Evolutionary conservation across 2,113 vertebrate species (phyloP).

Genomic region (Casuarius casuarius): DNA sequence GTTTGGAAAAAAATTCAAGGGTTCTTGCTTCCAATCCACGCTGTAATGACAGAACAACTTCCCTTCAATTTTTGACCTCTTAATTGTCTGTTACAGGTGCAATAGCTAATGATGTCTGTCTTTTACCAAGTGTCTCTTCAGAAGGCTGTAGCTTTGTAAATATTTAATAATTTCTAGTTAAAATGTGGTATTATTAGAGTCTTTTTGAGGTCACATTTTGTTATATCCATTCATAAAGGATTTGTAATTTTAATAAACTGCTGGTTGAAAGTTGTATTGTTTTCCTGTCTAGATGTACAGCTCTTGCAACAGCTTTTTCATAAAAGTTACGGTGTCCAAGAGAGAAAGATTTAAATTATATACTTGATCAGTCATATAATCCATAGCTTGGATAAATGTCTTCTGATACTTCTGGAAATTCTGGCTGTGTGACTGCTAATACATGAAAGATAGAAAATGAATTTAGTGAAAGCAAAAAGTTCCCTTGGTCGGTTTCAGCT

Average conservation of each 20-base stretch:
- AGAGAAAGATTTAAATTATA: not conserved
- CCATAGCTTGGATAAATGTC: not conserved
- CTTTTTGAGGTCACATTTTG: not conserved
- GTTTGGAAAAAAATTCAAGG: not conserved
- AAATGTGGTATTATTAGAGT: not conserved
- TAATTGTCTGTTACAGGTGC: not conserved
- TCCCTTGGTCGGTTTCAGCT: not conserved
- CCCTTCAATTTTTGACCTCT: not conserved
- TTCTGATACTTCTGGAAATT: not conserved
- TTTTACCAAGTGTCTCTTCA: not conserved
- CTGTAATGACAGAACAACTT: not conserved
- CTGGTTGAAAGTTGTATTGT: not conserved
- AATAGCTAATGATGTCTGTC: not conserved
- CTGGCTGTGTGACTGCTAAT: not conserved
- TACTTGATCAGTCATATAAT: not conserved
- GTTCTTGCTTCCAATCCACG: not conserved
- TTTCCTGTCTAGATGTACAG: not conserved
- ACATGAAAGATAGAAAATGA: not conserved
- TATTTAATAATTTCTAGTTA: conserved; percentile 23
- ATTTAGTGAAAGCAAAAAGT: not conserved
- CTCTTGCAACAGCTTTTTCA: not conserved
- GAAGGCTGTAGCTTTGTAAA: conserved; percentile 25
- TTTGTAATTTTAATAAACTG: not conserved
- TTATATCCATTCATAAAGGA: not conserved
- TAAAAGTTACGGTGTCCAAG: not conserved